Conservation (phyloP, 30 jellyfish, hydroid and myxozoan species). For the Chironex yamaguchii region DNA sequence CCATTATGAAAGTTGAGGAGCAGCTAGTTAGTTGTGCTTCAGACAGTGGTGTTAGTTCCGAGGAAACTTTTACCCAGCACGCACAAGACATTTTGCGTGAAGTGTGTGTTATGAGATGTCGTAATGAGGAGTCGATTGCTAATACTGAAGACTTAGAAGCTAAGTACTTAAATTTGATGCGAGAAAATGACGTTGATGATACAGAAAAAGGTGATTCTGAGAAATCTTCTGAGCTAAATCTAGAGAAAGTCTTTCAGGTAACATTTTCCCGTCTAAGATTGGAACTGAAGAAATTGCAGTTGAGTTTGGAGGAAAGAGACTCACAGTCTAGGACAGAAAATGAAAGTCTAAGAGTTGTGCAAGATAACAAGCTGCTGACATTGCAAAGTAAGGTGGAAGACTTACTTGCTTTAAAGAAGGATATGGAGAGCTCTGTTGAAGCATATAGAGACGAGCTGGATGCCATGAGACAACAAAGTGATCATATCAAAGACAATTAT, state of each 20-base stretch:
- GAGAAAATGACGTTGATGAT: too few species aligned
- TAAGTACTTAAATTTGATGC: neutral
- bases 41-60: neutral
- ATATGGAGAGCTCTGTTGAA: neutral
- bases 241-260: neutral
- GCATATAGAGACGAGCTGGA: neutral
- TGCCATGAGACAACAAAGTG: neutral
- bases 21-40: neutral
- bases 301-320: neutral
- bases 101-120: neutral
- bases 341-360: neutral
- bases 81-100: neutral
- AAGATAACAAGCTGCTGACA: neutral
- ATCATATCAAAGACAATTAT: slow-evolving; percentile 50
- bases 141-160: neutral
- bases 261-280: neutral
- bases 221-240: too few species aligned
- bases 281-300: neutral
- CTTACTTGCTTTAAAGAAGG: neutral
- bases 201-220: too few species aligned
- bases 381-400: neutral
- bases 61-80: neutral
- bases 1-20: neutral
- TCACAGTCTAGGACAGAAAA: neutral
- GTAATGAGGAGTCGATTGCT: neutral